Base-by-base conservation (phyloP, 2,797 vertebrate genomes). In the Peromyscus melanophrys region DNA sequence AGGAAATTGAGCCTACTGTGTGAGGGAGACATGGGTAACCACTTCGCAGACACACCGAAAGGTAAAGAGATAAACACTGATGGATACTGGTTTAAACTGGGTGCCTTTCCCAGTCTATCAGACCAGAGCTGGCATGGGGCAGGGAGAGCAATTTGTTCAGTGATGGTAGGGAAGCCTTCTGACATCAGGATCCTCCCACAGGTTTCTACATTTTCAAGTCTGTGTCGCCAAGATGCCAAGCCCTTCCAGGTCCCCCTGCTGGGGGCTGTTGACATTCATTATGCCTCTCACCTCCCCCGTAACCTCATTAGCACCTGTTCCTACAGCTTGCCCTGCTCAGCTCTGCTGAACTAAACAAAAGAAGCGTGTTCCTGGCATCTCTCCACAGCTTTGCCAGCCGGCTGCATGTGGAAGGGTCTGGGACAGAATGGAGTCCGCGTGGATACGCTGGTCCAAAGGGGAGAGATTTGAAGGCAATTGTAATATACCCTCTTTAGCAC, bases 291-390 rank as follows among this genome's bases (percentile, higher is more conserved):
- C 92, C 61, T 85, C 90, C 81, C 19, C 69, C 12, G 46, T 23
- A 83, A 94, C 80, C 67, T 88, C 93, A 89, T 88, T 82, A 94
- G 81, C 87, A 92, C 76, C 43, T 90, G 59, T 81, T 76, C 59
- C 73, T 85, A 81, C 71, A 76, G 89, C n/a, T 95, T 63, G 49
- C 89, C 65, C 71, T 19, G 49, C n/a, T 81, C 65, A 49, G 63
- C 90, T 95, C 76, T 78, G 65, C 85, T 97, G 84, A 89, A 92
- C 4, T 63, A 81, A 82, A 96, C 57, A 91, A 90, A 95, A 73
- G 43, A 61, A 87, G 71, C 52, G 76, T 14, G 5, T 27, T 84
- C 9, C 88, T 55, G 81, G 87, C 57, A 80, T 71, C 57, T 93
- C 21, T 86, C 67, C 77, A 82, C 40, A 93, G 93, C 4, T 11